Percentiles rank a stretch among this genome's conserved stretches.
phyloP scores from a whole-genome alignment of 2,113 vertebrate genomes.

The Heliornis fulica region DNA sequence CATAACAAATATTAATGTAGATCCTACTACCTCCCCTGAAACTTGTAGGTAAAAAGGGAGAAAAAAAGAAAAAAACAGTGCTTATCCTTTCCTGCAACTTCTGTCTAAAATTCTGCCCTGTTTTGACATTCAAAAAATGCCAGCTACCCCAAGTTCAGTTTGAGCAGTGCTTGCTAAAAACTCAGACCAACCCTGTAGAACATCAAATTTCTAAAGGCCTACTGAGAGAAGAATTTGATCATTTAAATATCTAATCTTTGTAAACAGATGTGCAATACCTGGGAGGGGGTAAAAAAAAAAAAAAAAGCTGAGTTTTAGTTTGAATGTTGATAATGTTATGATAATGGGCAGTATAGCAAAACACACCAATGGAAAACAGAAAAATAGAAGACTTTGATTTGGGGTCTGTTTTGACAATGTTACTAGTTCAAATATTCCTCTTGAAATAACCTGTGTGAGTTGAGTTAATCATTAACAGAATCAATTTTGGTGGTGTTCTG shows the following conservation, averaged over 20 bases:
- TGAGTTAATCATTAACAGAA: constrained; percentile 5
- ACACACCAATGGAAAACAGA: not conserved
- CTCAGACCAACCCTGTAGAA: not conserved
- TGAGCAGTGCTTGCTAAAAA: not conserved
- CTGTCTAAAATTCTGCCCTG: not conserved
- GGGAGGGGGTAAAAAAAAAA: not conserved
- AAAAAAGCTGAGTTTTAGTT: not conserved
- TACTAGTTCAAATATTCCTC: constrained; percentile 15
- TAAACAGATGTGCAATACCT: not conserved
- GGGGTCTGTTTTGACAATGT: not conserved
- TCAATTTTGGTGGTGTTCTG: not conserved
- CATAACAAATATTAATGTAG: not conserved
- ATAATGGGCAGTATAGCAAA: not conserved
- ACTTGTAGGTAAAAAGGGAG: not conserved
- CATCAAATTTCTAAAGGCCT: not conserved
- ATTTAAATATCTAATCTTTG: not conserved
- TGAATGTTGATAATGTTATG: not conserved
- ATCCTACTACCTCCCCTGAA: not conserved
- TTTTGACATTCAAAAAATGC: not conserved
- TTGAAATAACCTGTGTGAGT: not conserved
- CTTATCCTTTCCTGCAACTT: not conserved
- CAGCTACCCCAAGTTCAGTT: not conserved
- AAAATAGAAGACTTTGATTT: constrained; percentile 1
- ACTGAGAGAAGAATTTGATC: not conserved
- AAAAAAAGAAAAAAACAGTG: not conserved